phyloP scores from a whole-genome alignment of 2,888 invertebrate species.

The Stenotaenia linearis region DNA sequence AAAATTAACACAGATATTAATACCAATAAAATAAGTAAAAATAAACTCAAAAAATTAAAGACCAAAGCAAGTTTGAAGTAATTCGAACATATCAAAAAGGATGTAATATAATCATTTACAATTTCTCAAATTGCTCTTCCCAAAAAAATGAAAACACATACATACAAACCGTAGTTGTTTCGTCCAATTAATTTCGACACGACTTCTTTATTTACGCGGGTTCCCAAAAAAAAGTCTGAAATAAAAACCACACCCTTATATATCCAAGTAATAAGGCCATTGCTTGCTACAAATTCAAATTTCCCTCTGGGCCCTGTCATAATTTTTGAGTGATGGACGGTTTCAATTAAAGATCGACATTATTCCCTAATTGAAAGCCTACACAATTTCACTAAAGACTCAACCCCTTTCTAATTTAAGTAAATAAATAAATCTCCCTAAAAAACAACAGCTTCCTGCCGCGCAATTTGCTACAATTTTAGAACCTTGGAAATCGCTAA shows the following conservation, averaged over 20 bases:
- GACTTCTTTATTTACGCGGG: slow-evolving; percentile 19
- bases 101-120: slow-evolving; percentile 17
- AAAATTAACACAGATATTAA: background rate
- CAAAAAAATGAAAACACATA: background rate
- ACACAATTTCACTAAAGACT: background rate
- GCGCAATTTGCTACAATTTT: background rate
- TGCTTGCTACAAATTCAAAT: slow-evolving; percentile 12
- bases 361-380: slow-evolving; percentile 12
- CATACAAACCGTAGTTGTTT: background rate
- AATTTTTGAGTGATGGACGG: slow-evolving; percentile 15
- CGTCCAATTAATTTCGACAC: slow-evolving; percentile 3
- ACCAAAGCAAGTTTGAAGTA: background rate
- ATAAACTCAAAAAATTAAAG: background rate
- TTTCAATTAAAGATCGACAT: slow-evolving; percentile 23
- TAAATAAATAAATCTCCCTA: background rate
- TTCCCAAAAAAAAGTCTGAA: background rate
- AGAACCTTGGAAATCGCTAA: background rate
- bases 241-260: slow-evolving; percentile 10
- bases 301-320: slow-evolving; percentile 8
- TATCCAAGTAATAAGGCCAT: background rate
- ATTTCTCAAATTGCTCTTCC: slow-evolving; percentile 1
- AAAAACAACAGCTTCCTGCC: background rate
- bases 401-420: background rate
- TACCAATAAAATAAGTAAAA: background rate
- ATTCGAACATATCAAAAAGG: slow-evolving; percentile 4